Conservation (phyloP, 1,140 invertebrate genomes). For the Ridgeia piscesae region DNA sequence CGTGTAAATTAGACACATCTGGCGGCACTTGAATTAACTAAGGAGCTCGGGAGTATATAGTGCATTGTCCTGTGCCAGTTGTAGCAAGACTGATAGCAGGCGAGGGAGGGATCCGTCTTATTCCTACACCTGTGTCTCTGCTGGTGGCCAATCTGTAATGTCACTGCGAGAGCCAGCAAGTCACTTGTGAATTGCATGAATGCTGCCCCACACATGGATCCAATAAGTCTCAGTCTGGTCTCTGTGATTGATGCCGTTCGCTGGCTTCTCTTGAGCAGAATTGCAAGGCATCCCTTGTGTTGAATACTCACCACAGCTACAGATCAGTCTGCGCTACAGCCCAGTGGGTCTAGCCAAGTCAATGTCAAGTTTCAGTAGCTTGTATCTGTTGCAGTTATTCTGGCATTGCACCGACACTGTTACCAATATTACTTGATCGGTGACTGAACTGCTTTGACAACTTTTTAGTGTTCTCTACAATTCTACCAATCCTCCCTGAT, state of each 20-base stretch:
- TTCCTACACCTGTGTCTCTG: not conserved
- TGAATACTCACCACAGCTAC: not conserved
- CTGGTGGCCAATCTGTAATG: not conserved
- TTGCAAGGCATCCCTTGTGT: not conserved
- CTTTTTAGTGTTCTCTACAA: too few species aligned
- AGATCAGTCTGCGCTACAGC: not conserved
- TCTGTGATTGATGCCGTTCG: not conserved
- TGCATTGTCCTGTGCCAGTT: not conserved
- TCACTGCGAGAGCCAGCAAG: not conserved
- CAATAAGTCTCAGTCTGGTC: not conserved
- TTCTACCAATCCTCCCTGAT: too few species aligned
- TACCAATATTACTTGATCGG: not conserved
- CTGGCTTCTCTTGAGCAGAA: not conserved
- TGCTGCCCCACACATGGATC: not conserved
- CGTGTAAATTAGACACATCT: not conserved
- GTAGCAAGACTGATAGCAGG: not conserved
- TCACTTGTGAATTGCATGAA: conserved; percentile 5
- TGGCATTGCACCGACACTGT: too few species aligned
- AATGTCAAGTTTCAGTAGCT: not conserved
- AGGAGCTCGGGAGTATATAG: not conserved
- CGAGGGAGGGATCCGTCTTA: not conserved
- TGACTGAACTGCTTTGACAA: not conserved
- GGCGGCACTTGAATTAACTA: not conserved
- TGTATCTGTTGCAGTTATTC: not conserved
- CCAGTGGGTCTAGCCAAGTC: not conserved